Conservation (phyloP, 2,797 vertebrate genomes). For the Hippopotamyrus pictus region DNA sequence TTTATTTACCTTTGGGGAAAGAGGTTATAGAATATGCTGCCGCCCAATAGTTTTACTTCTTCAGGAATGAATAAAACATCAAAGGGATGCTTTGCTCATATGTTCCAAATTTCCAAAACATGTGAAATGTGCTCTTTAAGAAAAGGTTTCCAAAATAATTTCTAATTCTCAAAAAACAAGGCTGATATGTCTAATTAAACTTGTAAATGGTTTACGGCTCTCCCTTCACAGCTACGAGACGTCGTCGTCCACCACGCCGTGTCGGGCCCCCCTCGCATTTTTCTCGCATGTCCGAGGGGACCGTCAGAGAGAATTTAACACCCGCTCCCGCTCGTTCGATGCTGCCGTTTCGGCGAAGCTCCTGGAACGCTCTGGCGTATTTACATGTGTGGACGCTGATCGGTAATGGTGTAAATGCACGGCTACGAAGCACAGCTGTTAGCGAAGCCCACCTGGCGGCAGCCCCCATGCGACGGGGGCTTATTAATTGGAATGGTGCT, state of each 20-base stretch:
- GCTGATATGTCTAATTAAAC: background rate
- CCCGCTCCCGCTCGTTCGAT: background rate
- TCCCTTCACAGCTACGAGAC: background rate
- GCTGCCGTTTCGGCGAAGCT: background rate
- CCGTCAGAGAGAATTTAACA: background rate
- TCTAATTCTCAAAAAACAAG: background rate
- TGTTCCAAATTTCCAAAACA: background rate
- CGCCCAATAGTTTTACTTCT: background rate
- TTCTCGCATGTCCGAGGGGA: background rate
- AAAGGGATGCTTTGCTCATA: background rate
- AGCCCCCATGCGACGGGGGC: slow-evolving; percentile 34
- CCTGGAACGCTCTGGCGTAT: background rate
- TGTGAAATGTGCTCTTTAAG: background rate
- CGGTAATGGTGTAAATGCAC: background rate
- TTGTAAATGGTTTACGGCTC: background rate
- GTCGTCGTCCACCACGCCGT: background rate
- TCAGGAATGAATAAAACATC: background rate
- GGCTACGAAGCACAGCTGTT: background rate
- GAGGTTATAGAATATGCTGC: background rate
- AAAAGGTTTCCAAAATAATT: background rate
- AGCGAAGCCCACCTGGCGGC: slow-evolving; percentile 13
- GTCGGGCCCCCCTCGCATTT: background rate
- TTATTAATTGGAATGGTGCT: slow-evolving; percentile 37
- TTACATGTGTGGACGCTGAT: background rate
- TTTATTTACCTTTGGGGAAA: background rate